phyloP scores from a whole-genome alignment of 2,113 vertebrate species.

The Heterotis niloticus region DNA sequence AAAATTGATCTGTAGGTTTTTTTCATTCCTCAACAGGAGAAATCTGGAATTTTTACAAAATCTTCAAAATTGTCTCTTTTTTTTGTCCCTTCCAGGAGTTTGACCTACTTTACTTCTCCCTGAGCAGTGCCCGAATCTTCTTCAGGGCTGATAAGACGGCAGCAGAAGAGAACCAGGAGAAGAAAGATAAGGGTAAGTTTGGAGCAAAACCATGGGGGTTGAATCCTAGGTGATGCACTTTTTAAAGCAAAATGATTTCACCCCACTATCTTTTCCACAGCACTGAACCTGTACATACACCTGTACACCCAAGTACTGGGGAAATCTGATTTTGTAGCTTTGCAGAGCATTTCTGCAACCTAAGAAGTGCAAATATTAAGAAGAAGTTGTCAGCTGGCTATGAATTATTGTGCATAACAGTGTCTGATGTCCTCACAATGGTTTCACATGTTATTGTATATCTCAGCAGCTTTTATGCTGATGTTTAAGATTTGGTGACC shows the following conservation, averaged over 20 bases:
- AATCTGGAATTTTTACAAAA: too few species aligned
- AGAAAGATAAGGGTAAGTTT: slow-evolving; percentile 82
- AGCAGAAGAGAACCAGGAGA: slow-evolving; percentile 92
- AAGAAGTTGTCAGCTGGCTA: too few species aligned
- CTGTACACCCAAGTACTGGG: not conserved
- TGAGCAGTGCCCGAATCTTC: slow-evolving; percentile 97
- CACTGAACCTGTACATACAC: not conserved
- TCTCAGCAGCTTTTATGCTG: not conserved
- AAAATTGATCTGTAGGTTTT: not conserved
- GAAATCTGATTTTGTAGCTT: too few species aligned
- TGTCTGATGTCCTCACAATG: too few species aligned
- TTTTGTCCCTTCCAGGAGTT: slow-evolving; percentile 77
- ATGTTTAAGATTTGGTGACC: not conserved
- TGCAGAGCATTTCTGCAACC: too few species aligned
- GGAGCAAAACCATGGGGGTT: not conserved
- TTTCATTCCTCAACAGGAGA: too few species aligned
- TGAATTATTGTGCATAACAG: not conserved
- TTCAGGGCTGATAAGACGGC: slow-evolving; percentile 97
- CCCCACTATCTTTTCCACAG: not conserved
- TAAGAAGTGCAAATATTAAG: too few species aligned
- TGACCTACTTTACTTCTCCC: slow-evolving; percentile 93
- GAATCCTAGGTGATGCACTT: not conserved
- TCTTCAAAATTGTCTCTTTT: not conserved
- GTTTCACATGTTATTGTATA: not conserved
- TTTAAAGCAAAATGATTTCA: not conserved